These are phyloP conservation scores for Onchidella celtica DNA, from an alignment of 2,888 invertebrate species.

Conservation along the genomic window DNA sequence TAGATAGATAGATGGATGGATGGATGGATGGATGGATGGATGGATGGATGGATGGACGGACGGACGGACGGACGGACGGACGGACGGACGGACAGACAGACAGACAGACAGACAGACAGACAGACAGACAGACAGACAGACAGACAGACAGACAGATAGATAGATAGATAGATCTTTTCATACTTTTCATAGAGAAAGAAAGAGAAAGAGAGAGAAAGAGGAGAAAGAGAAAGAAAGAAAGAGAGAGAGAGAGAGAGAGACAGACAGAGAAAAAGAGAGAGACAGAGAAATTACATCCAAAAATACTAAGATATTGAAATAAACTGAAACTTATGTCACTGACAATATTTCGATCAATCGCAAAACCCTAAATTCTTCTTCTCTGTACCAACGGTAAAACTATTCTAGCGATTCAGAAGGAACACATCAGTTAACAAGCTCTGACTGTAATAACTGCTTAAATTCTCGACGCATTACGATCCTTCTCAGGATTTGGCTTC, in stretches of 20 bases:
- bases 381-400: too few species aligned
- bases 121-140: background rate
- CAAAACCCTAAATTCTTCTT: too few species aligned
- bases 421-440: too few species aligned
- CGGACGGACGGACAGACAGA: background rate
- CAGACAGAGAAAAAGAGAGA: background rate
- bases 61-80: background rate
- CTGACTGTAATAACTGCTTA: too few species aligned
- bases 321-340: too few species aligned
- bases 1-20: too few species aligned
- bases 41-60: background rate
- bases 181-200: background rate
- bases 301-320: background rate
- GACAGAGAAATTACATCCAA: background rate
- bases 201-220: background rate
- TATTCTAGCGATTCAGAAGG: too few species aligned
- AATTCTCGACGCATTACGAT: too few species aligned
- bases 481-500: too few species aligned
- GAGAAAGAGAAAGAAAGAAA: background rate
- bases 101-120: background rate
- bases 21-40: background rate
- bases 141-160: background rate
- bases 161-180: background rate
- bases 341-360: too few species aligned
- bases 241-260: background rate